Evolutionary conservation across 2,113 vertebrate genomes (phyloP).

Genomic region (Natator depressus): DNA sequence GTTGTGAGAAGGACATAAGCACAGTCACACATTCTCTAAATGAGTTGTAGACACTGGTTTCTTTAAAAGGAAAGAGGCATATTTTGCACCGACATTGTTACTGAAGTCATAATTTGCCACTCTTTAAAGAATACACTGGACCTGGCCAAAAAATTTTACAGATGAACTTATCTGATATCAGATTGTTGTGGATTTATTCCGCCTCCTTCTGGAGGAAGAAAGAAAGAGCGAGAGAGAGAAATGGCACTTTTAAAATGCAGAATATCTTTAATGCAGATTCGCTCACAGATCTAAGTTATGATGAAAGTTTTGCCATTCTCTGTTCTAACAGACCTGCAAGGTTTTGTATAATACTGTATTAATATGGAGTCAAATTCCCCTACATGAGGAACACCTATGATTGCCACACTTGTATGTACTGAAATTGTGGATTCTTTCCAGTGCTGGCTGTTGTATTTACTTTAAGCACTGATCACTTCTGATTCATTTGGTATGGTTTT

Average conservation of each 20-base stretch:
- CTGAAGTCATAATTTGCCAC: constrained; percentile 76
- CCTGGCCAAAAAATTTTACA: constrained; percentile 63
- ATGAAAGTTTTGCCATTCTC: constrained; percentile 70
- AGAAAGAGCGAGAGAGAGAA: constrained; percentile 39
- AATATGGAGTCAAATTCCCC: constrained; percentile 68
- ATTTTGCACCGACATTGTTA: constrained; percentile 85
- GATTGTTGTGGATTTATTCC: constrained; percentile 34
- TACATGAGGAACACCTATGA: constrained; percentile 60
- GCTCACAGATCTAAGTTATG: constrained; percentile 70
- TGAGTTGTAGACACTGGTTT: constrained; percentile 85
- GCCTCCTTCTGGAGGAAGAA: constrained; percentile 20
- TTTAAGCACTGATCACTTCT: constrained; percentile 78
- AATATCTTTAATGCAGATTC: constrained; percentile 69
- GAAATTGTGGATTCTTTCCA: constrained; percentile 77
- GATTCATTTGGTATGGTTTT: constrained; percentile 72
- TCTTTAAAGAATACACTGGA: constrained; percentile 84
- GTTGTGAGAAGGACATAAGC: constrained; percentile 51
- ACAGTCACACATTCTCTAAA: constrained; percentile 62
- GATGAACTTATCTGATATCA: constrained; percentile 34
- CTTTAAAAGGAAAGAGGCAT: constrained; percentile 79
- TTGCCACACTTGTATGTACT: constrained; percentile 74
- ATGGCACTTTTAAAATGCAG: constrained; percentile 64
- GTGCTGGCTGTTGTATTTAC: constrained; percentile 71
- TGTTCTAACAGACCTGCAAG: constrained; percentile 69
- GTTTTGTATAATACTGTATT: constrained; percentile 77